These are phyloP conservation scores for Bombyx huttoni DNA, from an alignment of 2,888 invertebrate genomes.

Conservation along the genomic window DNA sequence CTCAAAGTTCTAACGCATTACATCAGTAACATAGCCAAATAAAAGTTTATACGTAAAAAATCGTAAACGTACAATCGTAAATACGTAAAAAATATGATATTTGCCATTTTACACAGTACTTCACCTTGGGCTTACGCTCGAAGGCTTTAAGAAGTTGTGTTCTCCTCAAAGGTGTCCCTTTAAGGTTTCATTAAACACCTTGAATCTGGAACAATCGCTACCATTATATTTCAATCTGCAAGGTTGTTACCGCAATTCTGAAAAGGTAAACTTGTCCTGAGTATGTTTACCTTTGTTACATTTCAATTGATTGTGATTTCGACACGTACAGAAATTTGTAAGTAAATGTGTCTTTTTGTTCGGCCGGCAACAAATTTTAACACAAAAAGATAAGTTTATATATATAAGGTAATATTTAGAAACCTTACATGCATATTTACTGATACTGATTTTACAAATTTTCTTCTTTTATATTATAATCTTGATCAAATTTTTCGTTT, in stretches of 20 bases:
- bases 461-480: too few relatives aligned
- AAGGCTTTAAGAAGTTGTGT: not conserved
- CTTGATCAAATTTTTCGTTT: too few relatives aligned
- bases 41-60: too few relatives aligned
- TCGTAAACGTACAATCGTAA: too few relatives aligned
- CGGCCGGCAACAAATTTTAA: too few relatives aligned
- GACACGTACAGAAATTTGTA: not conserved
- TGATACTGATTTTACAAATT: too few relatives aligned
- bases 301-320: not conserved
- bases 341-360: too few relatives aligned
- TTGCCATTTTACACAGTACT: not conserved
- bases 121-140: not conserved
- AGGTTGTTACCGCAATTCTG: conserved; percentile 14
- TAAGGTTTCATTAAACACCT: conserved; percentile 1
- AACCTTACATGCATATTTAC: too few relatives aligned
- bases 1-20: too few relatives aligned
- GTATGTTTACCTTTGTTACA: not conserved
- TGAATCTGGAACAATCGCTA: conserved; percentile 21
- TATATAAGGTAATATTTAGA: too few relatives aligned
- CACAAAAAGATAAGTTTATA: too few relatives aligned
- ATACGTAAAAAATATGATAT: conserved; percentile 2
- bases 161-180: not conserved
- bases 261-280: conserved; percentile 10
- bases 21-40: too few relatives aligned
- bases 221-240: conserved; percentile 16